Evolutionary conservation across 2,797 vertebrate species (phyloP), one percentile per base, ranked within the genome.

Genomic region (Sebastiscus tertius): DNA sequence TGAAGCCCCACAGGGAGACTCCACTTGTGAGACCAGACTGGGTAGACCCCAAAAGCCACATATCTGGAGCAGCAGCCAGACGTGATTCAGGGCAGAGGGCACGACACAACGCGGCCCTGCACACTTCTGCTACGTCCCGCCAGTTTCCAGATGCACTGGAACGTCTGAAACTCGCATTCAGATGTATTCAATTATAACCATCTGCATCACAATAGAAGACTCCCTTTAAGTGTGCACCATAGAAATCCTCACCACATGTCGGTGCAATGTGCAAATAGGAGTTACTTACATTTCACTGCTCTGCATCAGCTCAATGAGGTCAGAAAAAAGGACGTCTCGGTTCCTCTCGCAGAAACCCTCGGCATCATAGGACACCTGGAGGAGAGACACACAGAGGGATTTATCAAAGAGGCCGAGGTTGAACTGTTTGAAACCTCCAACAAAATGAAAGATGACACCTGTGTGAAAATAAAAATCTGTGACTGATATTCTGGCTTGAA

Each of bases 261-360:
- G 1, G 18, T 34, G 76, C 56, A 64, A 39, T 16, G 66, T 77
- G 68, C 79, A 76, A 83, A 88, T 13, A 60, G 61, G 34, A 69
- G 61, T 54, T 61, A 97, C 98, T 97, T 95, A 99, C 99, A 97
- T 96, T 91, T 99, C 97, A 89, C 99, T 99, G 97, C 98, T 99
- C 92, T 99, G 99, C 98, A 99, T 99, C 89, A 99, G 92, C 90
- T 99, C 99, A 27, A 99, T 99, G 93, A 99, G 96, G 94, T 99
- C 99, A 84, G 84, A 98, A 88, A 99, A 99, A 65, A 99, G 97
- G 68, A 99, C 99, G 39, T 99, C 99, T 66, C 99, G 96, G 94
- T 99, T 99, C 88, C 98, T 95, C 93, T 99, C 99, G 77, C 99
- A 99, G 94, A 99, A 99, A 63, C 98, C 98, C 12, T 99, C 98